Conservation (phyloP, 2,888 invertebrate genomes). For the Drosophila falleni region DNA sequence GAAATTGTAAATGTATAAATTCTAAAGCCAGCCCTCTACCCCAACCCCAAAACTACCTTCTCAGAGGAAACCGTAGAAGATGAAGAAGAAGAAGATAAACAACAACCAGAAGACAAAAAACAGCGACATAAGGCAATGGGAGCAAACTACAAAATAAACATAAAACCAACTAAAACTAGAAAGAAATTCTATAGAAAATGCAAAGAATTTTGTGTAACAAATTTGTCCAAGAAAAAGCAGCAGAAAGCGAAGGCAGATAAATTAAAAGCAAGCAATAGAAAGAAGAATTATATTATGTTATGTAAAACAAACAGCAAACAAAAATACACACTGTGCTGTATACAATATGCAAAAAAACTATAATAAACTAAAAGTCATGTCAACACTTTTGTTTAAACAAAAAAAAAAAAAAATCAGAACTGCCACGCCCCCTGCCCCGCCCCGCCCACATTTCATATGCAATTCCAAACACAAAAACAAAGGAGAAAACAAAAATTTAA, state of each 20-base stretch:
- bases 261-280: neutral
- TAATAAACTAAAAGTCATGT: constrained; percentile 17
- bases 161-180: constrained; percentile 10
- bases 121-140: constrained; percentile 29
- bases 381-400: neutral
- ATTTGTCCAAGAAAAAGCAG: neutral
- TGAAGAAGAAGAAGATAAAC: constrained; percentile 4
- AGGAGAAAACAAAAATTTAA: constrained; percentile 22
- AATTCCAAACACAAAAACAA: neutral
- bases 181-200: too few relatives aligned
- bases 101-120: neutral
- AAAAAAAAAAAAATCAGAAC: neutral
- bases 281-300: constrained; percentile 9
- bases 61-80: neutral
- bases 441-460: too few relatives aligned
- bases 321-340: constrained; percentile 44
- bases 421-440: neutral
- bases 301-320: constrained; percentile 17
- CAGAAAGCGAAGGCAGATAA: neutral
- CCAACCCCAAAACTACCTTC: neutral
- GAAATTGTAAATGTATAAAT: constrained; percentile 39
- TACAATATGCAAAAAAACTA: constrained; percentile 10
- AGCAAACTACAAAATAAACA: constrained; percentile 1
- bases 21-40: constrained; percentile 26
- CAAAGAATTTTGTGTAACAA: neutral